Base-by-base conservation (phyloP, 2,888 invertebrate species). In the Abrostola tripartita region DNA sequence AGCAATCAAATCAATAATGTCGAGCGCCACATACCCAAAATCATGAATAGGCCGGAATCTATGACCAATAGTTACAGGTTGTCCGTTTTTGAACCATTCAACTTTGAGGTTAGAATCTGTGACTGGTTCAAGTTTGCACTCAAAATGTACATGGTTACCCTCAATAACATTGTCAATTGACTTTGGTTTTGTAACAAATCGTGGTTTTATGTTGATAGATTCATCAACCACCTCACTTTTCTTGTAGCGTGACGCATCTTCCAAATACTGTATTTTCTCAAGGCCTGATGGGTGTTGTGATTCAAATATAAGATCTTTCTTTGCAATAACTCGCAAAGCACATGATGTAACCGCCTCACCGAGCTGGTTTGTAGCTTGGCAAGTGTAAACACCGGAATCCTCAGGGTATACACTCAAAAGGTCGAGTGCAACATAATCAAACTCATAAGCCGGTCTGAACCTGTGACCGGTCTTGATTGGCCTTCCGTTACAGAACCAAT, bases 21-120 rank as follows among this genome's bases (percentile, higher is more conserved):
- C 99, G 71, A 99, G 95, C 12, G 99, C 99, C 35, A 99, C 99
- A 88, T 99, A 99, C 47, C 99, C 99, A 91, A 99, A 99, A 91
- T 99, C 99, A 88, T 99, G 99, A 87, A 99, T 98, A 65, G 99
- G 99, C 81, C 98, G 96, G 95, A 99, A 99, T 84, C 99, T 96
- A 88, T 99, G 98, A 54, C 99, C 99, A 87, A 98, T 96, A 14
- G 98, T 98, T 58, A 99, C 97, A 37, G 99, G 98, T 80, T 97
- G 96, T 50, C 98, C 99, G 90, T 99, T 98, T 88, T 98, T 98
- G 86, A 96, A 98, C 99, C 99, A 99, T 92, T 99, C 99, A 5
- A 99, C 98, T 90, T 98, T 98, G 80, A 99, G 95, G 84, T 99
- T 99, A 0, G 99, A 96, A 93, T 99, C 99, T 6, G 98, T 99